Conservation (phyloP, 2,113 vertebrate genomes). For the Silurus glanis region DNA sequence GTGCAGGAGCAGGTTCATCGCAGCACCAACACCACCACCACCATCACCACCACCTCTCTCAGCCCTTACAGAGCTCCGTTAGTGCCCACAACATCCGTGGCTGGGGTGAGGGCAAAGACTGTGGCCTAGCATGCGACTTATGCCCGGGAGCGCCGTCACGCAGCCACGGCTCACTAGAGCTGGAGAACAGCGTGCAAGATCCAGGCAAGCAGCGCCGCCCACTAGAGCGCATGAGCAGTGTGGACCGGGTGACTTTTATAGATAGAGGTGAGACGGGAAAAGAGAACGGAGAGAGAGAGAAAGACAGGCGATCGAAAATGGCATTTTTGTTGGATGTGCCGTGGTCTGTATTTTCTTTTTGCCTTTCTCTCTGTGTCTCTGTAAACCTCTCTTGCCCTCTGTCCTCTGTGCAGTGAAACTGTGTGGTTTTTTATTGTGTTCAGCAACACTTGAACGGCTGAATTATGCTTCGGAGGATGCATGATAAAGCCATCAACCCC, state of each 20-base stretch:
- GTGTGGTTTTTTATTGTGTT: conserved; percentile 52
- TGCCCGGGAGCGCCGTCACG: conserved; percentile 77
- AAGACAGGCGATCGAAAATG: conserved; percentile 62
- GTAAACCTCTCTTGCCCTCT: conserved; percentile 72
- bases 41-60: conserved; percentile 69
- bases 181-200: conserved; percentile 80
- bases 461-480: conserved; percentile 2
- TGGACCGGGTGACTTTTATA: conserved; percentile 86
- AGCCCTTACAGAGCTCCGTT: conserved; percentile 76
- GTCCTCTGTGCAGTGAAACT: conserved; percentile 71
- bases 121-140: conserved; percentile 81
- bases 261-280: conserved; percentile 73
- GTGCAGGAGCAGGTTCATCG: conserved; percentile 29
- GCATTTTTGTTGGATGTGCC: conserved; percentile 67
- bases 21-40: conserved; percentile 59
- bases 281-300: conserved; percentile 56
- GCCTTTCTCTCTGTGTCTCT: conserved; percentile 68
- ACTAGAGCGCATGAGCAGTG: conserved; percentile 92
- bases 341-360: conserved; percentile 68
- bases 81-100: conserved; percentile 78
- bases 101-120: conserved; percentile 76
- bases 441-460: neutral
- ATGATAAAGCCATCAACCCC: neutral
- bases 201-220: conserved; percentile 82
- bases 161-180: conserved; percentile 84